Conservation (phyloP, 2,113 vertebrate species). For the Melanostigma gelatinosum region DNA sequence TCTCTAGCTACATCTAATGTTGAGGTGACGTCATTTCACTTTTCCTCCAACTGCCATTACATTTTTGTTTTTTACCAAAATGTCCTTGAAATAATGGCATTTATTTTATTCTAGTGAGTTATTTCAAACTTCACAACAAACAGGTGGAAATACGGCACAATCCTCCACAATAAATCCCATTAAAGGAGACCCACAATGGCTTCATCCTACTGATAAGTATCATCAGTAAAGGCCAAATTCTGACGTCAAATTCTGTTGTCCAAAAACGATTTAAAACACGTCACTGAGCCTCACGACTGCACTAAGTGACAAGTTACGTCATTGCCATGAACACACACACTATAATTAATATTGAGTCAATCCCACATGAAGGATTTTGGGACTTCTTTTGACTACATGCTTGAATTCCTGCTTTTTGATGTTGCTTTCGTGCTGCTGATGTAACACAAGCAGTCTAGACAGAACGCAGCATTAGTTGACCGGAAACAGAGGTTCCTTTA, state of each 20-base stretch:
- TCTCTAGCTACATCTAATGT: neutral
- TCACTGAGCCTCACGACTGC: neutral
- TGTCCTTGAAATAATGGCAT: neutral
- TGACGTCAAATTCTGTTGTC: neutral
- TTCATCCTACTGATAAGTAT: neutral
- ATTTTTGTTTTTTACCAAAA: neutral
- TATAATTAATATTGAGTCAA: too few species aligned
- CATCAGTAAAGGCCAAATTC: too few species aligned
- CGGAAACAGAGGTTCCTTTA: conserved; percentile 6
- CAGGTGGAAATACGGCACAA: neutral
- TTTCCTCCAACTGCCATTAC: neutral
- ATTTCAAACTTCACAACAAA: neutral
- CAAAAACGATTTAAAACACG: neutral
- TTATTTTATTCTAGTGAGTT: neutral
- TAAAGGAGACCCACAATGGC: neutral
- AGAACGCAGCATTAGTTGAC: conserved; percentile 28
- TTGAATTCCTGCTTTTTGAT: neutral
- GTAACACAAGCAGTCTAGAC: conserved; percentile 25
- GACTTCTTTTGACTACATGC: neutral
- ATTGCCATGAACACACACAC: too few species aligned
- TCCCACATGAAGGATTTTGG: neutral
- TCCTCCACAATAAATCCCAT: neutral
- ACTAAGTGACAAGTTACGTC: too few species aligned
- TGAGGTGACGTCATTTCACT: neutral
- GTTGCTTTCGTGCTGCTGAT: conserved; percentile 18